These are phyloP conservation scores for Bergia sp. DNA, from an alignment of 92 coral and sea anemone species.

Conservation along the genomic window DNA sequence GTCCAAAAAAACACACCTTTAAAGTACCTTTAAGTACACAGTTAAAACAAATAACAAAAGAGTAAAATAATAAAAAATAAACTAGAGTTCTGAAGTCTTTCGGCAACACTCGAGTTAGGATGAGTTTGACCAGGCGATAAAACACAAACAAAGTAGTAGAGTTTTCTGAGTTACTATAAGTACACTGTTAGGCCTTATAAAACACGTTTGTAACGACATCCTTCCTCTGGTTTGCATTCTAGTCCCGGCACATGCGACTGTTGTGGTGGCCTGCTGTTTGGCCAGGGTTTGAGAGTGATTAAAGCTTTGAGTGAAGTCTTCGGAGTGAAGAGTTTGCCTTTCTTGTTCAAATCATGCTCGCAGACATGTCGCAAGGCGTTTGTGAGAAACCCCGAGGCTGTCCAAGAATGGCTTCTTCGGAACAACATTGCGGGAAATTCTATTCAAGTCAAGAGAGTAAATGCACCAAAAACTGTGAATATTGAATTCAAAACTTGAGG, in stretches of 20 bases:
- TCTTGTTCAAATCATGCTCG: slow-evolving; percentile 84
- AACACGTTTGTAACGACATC: background rate
- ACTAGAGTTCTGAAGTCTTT: too few species aligned
- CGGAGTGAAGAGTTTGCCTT: slow-evolving; percentile 76
- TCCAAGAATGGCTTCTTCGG: slow-evolving; percentile 75
- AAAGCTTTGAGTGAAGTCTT: slow-evolving; percentile 73
- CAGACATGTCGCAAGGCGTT: slow-evolving; percentile 86
- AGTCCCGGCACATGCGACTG: slow-evolving; percentile 90
- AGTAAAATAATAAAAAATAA: too few species aligned
- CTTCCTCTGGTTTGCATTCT: background rate
- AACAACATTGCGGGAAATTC: slow-evolving; percentile 40
- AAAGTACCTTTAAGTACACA: too few species aligned
- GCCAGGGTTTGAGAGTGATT: slow-evolving; percentile 88
- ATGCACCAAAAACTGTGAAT: background rate
- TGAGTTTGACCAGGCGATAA: too few species aligned
- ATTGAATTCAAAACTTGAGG: background rate
- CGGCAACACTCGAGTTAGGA: too few species aligned
- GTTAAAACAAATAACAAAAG: too few species aligned
- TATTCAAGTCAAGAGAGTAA: background rate
- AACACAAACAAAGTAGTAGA: too few species aligned
- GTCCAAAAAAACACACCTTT: too few species aligned
- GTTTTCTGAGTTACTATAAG: too few species aligned
- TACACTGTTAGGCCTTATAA: too few species aligned
- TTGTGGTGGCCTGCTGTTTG: slow-evolving; percentile 85
- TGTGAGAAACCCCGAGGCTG: slow-evolving; percentile 70